A percentile compares a stretch with the other conserved stretches of the same genome.
These are phyloP conservation scores for Drosophila maculinotata DNA, from an alignment of 2,888 invertebrate genomes.

Conservation along the genomic window DNA sequence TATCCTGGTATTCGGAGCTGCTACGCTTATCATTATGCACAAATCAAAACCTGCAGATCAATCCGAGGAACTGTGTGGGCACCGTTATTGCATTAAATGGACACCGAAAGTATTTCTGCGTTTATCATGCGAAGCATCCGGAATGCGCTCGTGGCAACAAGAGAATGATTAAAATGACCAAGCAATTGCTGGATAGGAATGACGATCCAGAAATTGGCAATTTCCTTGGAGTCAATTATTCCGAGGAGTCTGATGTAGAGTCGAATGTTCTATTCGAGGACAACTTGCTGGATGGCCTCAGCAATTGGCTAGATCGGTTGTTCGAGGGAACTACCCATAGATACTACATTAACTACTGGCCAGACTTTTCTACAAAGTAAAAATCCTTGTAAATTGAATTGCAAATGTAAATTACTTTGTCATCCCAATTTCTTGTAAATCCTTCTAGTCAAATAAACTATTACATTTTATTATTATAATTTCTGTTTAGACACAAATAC, in stretches of 20 bases:
- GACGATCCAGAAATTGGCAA: conserved; percentile 92
- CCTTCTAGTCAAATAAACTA: conserved; percentile 56
- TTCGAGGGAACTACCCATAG: conserved; percentile 98
- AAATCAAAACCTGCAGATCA: conserved; percentile 93
- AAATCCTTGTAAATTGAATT: conserved; percentile 5
- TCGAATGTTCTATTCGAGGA: conserved; percentile 88
- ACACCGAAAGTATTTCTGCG: conserved; percentile 98
- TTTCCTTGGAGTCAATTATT: conserved; percentile 93
- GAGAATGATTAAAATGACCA: conserved; percentile 90
- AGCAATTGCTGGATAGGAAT: conserved; percentile 86
- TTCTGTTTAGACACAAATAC: conserved; percentile 15
- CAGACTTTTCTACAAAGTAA: conserved; percentile 95
- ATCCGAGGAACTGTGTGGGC: conserved; percentile 98
- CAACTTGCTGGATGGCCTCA: conserved; percentile 94
- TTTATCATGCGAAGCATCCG: conserved; percentile 98
- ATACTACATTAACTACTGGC: conserved; percentile 99
- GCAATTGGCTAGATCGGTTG: conserved; percentile 98
- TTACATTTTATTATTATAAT: conserved; percentile 27
- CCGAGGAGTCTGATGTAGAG: conserved; percentile 87
- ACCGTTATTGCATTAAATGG: conserved; percentile 98
- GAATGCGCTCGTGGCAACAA: conserved; percentile 90
- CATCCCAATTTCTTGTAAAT: conserved; percentile 46
- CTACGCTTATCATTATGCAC: conserved; percentile 94
- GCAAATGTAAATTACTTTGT: conserved; percentile 51
- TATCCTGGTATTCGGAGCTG: conserved; percentile 96